Conservation (phyloP, 2,797 vertebrate species). For the Dendrocincla fuliginosa region DNA sequence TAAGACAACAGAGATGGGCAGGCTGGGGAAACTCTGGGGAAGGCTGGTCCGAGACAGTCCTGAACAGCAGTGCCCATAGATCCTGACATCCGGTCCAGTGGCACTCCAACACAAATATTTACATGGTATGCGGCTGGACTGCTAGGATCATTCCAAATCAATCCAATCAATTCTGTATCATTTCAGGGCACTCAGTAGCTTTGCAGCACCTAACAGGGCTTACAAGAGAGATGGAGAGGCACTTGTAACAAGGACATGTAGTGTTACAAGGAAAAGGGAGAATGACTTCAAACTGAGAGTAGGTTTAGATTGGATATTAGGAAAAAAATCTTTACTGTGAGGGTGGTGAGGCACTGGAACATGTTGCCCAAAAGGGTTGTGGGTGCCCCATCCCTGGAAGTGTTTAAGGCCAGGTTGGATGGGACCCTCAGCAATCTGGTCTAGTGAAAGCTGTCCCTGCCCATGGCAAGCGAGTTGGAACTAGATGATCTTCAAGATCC, state of each 20-base stretch:
- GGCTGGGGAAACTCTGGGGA: accelerated
- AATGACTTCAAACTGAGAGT: background rate
- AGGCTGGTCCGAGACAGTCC: background rate
- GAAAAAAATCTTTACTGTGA: background rate
- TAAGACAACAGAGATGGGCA: background rate
- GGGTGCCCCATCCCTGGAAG: background rate
- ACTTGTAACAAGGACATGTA: background rate
- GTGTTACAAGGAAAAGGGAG: background rate
- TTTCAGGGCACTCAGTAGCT: background rate
- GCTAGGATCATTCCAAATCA: background rate
- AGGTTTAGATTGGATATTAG: background rate
- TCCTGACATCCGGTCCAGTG: accelerated
- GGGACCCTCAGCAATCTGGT: background rate
- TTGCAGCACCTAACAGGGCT: background rate
- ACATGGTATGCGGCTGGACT: accelerated
- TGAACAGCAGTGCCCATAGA: background rate
- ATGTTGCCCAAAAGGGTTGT: background rate
- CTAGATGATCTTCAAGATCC: background rate
- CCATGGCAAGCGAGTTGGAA: background rate
- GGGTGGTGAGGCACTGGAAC: background rate
- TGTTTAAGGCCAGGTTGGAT: background rate
- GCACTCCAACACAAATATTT: background rate
- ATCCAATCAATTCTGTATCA: background rate
- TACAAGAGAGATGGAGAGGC: background rate
- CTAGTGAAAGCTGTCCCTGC: background rate